A percentile compares a stretch with the other conserved stretches of the same genome.
These are phyloP conservation scores for Ceratotherium simum DNA, from an alignment of 2,113 vertebrate species.

Conservation along the genomic window DNA sequence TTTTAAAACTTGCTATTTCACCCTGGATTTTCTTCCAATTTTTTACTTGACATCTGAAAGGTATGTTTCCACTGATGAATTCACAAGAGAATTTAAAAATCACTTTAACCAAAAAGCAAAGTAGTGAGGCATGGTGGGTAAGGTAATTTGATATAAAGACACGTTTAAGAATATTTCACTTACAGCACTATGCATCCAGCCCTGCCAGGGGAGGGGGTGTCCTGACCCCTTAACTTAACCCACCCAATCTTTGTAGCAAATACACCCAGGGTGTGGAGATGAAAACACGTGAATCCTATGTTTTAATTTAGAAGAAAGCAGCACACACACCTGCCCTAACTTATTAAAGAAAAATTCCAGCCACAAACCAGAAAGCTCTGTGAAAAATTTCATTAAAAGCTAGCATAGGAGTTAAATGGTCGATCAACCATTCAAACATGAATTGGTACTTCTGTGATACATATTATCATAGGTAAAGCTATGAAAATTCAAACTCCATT, in stretches of 20 bases:
- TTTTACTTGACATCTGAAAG: constrained; percentile 15
- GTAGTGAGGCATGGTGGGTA: neutral
- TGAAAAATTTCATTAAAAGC: neutral
- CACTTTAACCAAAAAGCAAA: constrained; percentile 1
- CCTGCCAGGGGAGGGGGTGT: no score
- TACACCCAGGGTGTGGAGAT: neutral
- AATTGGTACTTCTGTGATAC: neutral
- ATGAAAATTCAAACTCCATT: neutral
- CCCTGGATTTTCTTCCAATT: neutral
- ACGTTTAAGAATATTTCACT: neutral
- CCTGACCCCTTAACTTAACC: neutral
- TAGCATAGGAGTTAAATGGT: neutral
- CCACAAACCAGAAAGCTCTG: neutral
- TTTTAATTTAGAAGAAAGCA: neutral
- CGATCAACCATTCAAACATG: neutral
- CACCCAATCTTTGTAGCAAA: neutral
- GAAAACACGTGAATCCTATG: neutral
- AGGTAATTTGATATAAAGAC: neutral
- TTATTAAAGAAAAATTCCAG: neutral
- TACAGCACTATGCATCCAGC: neutral
- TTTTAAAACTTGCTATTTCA: constrained; percentile 45
- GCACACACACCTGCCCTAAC: neutral
- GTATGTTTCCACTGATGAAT: neutral
- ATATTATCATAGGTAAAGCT: neutral
- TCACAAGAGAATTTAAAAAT: constrained; percentile 19